phyloP scores from a whole-genome alignment of 2,888 invertebrate species.

The Parnassius mnemosyne region DNA sequence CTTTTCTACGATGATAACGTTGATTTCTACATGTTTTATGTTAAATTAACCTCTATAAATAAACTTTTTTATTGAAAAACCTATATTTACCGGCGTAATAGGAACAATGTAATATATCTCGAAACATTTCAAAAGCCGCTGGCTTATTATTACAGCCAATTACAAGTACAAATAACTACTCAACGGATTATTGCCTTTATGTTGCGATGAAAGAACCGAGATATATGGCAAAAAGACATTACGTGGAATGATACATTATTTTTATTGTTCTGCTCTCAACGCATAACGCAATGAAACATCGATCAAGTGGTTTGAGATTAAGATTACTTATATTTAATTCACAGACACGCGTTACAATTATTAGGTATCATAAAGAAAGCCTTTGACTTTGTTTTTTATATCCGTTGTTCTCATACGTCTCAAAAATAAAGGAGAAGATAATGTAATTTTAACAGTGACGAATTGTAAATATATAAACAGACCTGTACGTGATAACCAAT shows the following conservation, averaged over 20 bases:
- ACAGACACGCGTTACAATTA: not conserved
- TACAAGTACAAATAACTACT: constrained; percentile 14
- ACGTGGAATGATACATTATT: constrained; percentile 16
- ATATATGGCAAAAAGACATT: constrained; percentile 13
- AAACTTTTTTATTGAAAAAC: too few species aligned
- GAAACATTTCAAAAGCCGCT: constrained; percentile 8
- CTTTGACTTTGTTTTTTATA: not conserved
- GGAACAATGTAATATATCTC: not conserved
- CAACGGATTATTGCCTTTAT: constrained; percentile 15
- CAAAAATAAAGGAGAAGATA: too few species aligned
- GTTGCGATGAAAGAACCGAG: constrained; percentile 10
- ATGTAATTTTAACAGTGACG: too few species aligned
- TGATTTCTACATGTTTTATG: too few species aligned
- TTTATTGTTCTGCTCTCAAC: constrained; percentile 7
- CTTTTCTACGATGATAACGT: too few species aligned
- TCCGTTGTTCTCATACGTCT: not conserved
- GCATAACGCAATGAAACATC: constrained; percentile 14
- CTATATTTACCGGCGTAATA: too few species aligned
- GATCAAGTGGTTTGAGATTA: not conserved
- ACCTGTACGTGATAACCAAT: too few species aligned
- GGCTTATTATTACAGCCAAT: constrained; percentile 10
- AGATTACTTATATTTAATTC: constrained; percentile 7
- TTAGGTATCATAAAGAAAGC: not conserved
- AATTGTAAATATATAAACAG: too few species aligned
- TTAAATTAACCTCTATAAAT: too few species aligned